A percentile compares a stretch with the other conserved stretches of the same genome.
Conservation (phyloP, 1,140 invertebrate species). For the Brachystomella parvula region DNA sequence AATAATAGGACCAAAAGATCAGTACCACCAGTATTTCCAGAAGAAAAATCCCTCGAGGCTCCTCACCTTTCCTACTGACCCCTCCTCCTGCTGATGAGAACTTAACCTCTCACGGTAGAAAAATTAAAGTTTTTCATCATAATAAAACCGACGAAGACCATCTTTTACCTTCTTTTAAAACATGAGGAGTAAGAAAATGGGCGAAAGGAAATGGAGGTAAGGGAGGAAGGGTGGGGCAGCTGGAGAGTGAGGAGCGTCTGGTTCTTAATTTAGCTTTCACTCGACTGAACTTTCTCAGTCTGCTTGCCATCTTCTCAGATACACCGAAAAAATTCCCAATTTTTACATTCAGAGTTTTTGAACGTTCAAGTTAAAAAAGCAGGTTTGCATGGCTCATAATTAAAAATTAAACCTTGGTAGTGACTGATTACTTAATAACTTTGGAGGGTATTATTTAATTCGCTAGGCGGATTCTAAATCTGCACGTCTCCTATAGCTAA, state of each 20-base stretch:
- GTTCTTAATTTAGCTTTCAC: no score
- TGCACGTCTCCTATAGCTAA: background rate
- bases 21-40: background rate
- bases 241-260: background rate
- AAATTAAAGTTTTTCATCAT: background rate
- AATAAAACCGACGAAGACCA: background rate
- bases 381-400: background rate
- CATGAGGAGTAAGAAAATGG: no score
- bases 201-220: background rate
- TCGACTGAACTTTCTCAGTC: no score
- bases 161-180: no score
- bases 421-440: background rate
- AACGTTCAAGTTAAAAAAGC: background rate
- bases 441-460: background rate
- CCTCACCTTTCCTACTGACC: no score
- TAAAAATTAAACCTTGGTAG: background rate
- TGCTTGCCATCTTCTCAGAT: no score
- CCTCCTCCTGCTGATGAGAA: no score
- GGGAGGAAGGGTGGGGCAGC: background rate
- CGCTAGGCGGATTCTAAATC: background rate
- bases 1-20: background rate
- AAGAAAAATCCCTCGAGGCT: background rate
- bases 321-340: no score
- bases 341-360: background rate
- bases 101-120: no score